Conservation (phyloP, 2,797 vertebrate species). For the Pseudochirops cupreus region DNA sequence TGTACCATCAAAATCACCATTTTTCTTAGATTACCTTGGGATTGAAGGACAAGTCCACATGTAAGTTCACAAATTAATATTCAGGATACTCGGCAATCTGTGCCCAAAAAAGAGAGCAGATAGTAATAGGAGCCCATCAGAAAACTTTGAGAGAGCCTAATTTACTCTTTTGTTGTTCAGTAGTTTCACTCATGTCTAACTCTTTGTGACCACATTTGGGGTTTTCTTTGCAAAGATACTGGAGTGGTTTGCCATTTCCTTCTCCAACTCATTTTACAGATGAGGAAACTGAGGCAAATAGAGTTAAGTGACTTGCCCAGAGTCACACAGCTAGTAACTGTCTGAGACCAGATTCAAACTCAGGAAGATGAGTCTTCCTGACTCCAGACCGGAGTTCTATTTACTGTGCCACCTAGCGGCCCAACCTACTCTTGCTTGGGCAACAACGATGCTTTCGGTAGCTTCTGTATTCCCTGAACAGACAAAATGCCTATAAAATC, state of each 20-base stretch:
- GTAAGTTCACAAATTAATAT: conserved; percentile 44
- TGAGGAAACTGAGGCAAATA: background rate
- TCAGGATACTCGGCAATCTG: conserved; percentile 33
- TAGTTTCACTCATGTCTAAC: background rate
- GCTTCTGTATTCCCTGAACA: background rate
- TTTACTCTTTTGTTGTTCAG: background rate
- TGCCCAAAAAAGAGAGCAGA: conserved; percentile 34
- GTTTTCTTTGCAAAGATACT: background rate
- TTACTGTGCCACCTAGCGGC: rapidly evolving
- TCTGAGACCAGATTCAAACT: background rate
- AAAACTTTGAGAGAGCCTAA: background rate
- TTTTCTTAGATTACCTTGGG: conserved; percentile 27
- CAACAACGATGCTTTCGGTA: background rate
- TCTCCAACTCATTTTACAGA: background rate
- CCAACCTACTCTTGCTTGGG: background rate
- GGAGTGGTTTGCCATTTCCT: background rate
- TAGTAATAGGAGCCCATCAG: conserved; percentile 8
- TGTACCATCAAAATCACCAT: conserved; percentile 27
- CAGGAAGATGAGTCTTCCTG: background rate
- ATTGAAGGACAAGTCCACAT: conserved; percentile 58
- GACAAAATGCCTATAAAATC: background rate
- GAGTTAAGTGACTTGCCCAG: background rate
- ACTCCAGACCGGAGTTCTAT: background rate
- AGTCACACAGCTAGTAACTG: background rate
- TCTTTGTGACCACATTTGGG: background rate